Evolutionary conservation across 1,140 invertebrate species (phyloP).

Genomic region (Drosophila pseudoananassae): DNA sequence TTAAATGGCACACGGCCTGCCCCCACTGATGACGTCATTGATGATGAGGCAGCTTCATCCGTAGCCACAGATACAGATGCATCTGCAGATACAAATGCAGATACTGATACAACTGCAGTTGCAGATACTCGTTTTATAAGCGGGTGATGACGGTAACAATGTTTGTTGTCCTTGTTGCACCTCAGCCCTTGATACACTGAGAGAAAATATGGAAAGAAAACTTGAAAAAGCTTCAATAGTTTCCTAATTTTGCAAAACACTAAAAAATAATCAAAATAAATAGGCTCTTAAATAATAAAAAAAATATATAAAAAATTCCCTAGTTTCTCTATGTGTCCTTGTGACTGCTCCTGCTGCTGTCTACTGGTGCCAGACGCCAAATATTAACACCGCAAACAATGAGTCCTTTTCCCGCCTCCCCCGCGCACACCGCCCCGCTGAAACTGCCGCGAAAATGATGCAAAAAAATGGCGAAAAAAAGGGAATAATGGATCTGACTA

Average conservation of each 20-base stretch:
- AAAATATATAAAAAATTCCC: no score
- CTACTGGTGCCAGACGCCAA: conserved; percentile 72
- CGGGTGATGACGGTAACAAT: conserved; percentile 10
- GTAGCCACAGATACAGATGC: conserved; percentile 5
- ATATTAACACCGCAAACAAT: conserved; percentile 81
- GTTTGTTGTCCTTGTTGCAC: conserved; percentile 45
- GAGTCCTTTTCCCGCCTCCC: conserved; percentile 27
- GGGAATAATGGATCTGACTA: conserved; percentile 56
- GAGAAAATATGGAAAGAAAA: neutral
- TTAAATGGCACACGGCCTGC: conserved; percentile 60
- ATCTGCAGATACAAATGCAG: conserved; percentile 4
- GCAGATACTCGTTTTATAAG: neutral
- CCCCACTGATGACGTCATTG: conserved; percentile 3
- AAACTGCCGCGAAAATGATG: conserved; percentile 37
- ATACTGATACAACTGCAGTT: neutral
- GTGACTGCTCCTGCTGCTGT: conserved; percentile 27
- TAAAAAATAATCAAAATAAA: neutral
- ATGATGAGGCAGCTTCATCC: conserved; percentile 21
- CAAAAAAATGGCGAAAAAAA: conserved; percentile 18
- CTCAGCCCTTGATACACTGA: conserved; percentile 1
- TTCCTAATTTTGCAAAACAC: neutral
- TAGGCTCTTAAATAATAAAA: no score
- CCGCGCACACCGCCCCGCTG: neutral
- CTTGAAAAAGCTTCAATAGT: neutral
- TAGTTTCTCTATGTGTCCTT: conserved; percentile 3